A percentile compares a stretch with the other conserved stretches of the same genome.
Evolutionary conservation across 2,797 vertebrate species (phyloP).

Genomic region (Amazona ochrocephala): DNA sequence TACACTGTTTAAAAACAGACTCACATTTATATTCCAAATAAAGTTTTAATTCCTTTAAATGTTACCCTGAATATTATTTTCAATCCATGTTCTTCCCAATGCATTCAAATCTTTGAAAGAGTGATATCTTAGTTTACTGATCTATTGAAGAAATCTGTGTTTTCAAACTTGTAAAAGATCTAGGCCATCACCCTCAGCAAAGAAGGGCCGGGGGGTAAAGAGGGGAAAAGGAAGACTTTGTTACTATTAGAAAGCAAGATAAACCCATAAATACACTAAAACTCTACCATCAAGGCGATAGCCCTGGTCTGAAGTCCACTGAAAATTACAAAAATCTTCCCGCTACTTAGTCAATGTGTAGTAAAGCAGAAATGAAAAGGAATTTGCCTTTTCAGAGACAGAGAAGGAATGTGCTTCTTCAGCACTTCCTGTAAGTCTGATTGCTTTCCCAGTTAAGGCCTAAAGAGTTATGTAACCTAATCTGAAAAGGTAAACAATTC

Average conservation of each 20-base stretch:
- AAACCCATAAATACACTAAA: neutral
- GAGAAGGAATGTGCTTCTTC: neutral
- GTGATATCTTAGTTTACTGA: neutral
- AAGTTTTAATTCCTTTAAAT: neutral
- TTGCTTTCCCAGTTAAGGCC: neutral
- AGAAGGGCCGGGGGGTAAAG: neutral
- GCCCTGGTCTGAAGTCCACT: neutral
- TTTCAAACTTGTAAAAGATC: neutral
- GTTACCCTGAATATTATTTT: neutral
- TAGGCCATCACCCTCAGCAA: neutral
- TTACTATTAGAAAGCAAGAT: neutral
- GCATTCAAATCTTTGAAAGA: neutral
- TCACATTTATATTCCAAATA: neutral
- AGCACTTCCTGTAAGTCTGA: neutral
- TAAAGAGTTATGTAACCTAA: neutral
- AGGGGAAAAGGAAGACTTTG: neutral
- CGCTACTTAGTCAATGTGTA: neutral
- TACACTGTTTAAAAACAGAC: neutral
- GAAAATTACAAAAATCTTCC: neutral
- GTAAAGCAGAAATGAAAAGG: neutral
- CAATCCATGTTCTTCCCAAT: neutral
- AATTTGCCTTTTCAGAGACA: neutral
- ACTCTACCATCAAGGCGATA: neutral
- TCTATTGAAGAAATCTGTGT: neutral
- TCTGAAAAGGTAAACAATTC: neutral